Conservation (phyloP, 2,113 vertebrate genomes). For the Mesembrinibis cayennensis region DNA sequence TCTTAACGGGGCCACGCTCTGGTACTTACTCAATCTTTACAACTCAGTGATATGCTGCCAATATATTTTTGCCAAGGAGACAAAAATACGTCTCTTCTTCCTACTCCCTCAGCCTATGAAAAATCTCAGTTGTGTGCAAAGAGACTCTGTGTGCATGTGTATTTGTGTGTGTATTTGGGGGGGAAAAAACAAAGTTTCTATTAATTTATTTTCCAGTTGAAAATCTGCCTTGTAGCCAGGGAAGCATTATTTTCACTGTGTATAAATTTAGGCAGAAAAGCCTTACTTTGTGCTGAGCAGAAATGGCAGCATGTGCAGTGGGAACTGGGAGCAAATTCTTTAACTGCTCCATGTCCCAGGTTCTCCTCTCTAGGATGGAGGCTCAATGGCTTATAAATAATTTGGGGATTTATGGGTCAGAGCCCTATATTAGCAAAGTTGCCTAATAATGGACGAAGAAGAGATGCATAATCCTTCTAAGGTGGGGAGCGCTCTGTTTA, state of each 20-base stretch:
- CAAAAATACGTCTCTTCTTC: conserved; percentile 36
- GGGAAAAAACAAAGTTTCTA: not conserved
- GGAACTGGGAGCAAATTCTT: not conserved
- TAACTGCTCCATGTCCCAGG: not conserved
- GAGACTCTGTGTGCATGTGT: not conserved
- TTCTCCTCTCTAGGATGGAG: not conserved
- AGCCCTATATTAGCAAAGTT: not conserved
- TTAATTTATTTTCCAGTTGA: conserved; percentile 23
- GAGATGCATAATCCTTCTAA: not conserved
- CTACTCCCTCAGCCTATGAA: conserved; percentile 23
- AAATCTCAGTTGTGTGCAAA: not conserved
- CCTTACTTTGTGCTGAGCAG: not conserved
- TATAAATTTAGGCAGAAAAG: not conserved
- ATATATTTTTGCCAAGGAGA: conserved; percentile 44
- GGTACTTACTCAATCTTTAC: conserved; percentile 43
- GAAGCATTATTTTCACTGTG: not conserved
- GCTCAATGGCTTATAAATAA: not conserved
- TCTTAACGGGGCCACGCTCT: not conserved
- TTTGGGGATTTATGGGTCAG: not conserved
- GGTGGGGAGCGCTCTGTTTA: not conserved
- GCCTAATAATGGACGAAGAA: not conserved
- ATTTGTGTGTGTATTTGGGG: not conserved
- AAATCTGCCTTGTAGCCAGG: conserved; percentile 12
- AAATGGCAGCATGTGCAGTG: not conserved
- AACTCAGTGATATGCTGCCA: conserved; percentile 43